Evolutionary conservation across 2,888 invertebrate species (phyloP), one percentile per base, ranked within the genome.

Genomic region (Cantharis nigra): DNA sequence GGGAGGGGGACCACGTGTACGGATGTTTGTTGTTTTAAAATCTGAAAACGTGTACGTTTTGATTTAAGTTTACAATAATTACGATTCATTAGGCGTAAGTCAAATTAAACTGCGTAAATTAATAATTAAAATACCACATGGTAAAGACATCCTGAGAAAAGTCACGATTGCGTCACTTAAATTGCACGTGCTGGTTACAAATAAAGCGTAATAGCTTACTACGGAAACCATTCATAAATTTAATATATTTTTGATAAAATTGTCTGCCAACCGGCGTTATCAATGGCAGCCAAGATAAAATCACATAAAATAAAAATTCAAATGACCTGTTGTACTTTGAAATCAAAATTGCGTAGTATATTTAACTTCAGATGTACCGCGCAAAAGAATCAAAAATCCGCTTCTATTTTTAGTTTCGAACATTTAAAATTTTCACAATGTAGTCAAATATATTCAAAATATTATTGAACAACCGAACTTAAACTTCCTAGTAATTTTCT

Each of bases 271-370:
- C 65, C 20, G 65, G 26, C 23, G 26, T 67, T 67, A 67, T 67
- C 65, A 67, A n/a, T 49, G 49, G 4, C 49, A n/a, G n/a, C n/a
- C 49, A 9, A 49, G 49, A 49, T 49, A n/a, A 49, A 49, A n/a
- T 9, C 49, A 7, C 49, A n/a, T 9, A 13, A 49, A 49, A 49
- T 49, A 23, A 14, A 63, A 71, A 63, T 62, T 71, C 14, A 4
- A 14, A 10, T 71, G 71, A 71, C 71, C 71, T 18, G 16, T 63
- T 26, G 62, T 49, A 70, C 62, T 63, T 62, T 5, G 63, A 23
- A 71, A 23, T 62, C 62, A 62, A 26, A 71, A 63, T 63, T 63
- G 71, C 71, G 71, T 71, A 63, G 63, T 71, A 49, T 14, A 67
- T 26, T 23, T 9, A n/a, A 18, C 3, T 4, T 13, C 3, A 13